A percentile compares a stretch with the other conserved stretches of the same genome.
phyloP scores from a whole-genome alignment of 2,113 vertebrate genomes.

The Pantherophis guttatus region DNA sequence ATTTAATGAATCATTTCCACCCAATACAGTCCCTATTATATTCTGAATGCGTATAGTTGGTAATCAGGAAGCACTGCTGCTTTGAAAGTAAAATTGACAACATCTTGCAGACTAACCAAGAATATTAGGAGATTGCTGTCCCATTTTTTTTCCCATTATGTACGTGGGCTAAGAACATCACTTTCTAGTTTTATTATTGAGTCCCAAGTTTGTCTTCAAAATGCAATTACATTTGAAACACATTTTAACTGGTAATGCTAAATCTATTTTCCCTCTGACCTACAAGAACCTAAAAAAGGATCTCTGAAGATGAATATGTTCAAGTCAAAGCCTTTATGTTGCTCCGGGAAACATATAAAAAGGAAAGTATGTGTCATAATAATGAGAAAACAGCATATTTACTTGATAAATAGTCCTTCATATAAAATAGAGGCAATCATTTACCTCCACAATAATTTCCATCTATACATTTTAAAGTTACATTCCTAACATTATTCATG shows the following conservation, averaged over 20 bases:
- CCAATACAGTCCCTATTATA: background rate
- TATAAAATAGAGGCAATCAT: background rate
- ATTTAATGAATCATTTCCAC: background rate
- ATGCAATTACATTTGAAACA: slow-evolving; percentile 19
- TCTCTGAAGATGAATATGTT: background rate
- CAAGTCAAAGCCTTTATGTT: background rate
- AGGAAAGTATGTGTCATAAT: background rate
- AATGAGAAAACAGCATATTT: background rate
- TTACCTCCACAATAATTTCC: background rate
- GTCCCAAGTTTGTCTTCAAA: background rate
- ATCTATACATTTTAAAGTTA: background rate
- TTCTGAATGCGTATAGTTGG: background rate
- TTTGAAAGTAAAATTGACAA: background rate
- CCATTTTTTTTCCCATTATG: background rate
- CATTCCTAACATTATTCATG: background rate
- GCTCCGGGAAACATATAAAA: background rate
- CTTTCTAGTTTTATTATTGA: slow-evolving; percentile 27
- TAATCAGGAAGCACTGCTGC: background rate
- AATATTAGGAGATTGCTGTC: slow-evolving; percentile 24
- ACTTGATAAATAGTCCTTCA: background rate
- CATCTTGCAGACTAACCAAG: slow-evolving; percentile 3
- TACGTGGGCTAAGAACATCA: background rate
- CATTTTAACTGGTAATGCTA: background rate
- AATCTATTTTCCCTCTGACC: slow-evolving; percentile 24
- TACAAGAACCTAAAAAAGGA: slow-evolving; percentile 1